These are phyloP conservation scores for Pleuronectes platessa DNA, from an alignment of 2,113 vertebrate species.

Conservation along the genomic window DNA sequence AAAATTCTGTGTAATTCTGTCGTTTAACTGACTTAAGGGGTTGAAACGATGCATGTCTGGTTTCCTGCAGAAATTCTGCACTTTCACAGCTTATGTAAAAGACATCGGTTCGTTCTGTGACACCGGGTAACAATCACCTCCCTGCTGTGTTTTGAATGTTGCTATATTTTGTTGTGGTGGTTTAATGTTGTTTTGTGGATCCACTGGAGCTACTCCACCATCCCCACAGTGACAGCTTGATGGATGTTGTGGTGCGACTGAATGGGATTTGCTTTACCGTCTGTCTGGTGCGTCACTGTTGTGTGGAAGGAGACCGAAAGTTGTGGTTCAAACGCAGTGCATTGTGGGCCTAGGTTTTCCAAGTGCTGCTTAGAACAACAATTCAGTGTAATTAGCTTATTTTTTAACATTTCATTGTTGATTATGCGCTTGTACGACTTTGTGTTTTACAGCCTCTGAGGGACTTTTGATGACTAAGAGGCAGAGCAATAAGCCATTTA, in stretches of 20 bases:
- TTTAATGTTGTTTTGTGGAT: slow-evolving; percentile 25
- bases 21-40: neutral
- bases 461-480: neutral
- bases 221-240: slow-evolving; percentile 46
- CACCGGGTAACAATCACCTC: too few relatives aligned
- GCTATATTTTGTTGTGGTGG: neutral
- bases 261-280: slow-evolving; percentile 35
- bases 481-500: neutral
- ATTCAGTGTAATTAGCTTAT: neutral
- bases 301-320: slow-evolving; percentile 21
- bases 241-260: slow-evolving; percentile 42
- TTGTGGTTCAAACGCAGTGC: neutral
- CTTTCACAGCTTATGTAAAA: too few relatives aligned
- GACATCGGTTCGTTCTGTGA: too few relatives aligned
- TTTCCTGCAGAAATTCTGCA: neutral
- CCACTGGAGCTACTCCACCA: slow-evolving; percentile 13
- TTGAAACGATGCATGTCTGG: neutral
- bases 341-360: neutral
- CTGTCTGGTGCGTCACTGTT: neutral
- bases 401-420: neutral
- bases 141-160: neutral
- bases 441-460: neutral
- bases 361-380: neutral
- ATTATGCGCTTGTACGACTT: neutral
- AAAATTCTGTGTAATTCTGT: neutral